Evolutionary conservation across 2,888 invertebrate genomes (phyloP).

Genomic region (Nemurella pictetii): DNA sequence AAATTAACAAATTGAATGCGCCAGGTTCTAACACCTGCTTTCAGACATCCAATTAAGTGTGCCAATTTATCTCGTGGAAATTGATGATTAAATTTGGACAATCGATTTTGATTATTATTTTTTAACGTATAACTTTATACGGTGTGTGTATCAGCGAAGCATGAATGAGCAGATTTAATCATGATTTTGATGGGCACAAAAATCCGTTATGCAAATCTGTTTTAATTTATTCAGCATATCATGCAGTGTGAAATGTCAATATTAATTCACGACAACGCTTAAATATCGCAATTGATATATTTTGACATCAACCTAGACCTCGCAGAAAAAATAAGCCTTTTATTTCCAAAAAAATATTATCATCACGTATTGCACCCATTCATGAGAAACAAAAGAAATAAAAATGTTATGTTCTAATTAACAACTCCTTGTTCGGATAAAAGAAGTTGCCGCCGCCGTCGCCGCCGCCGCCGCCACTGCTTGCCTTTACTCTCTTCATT

Average conservation of each 20-base stretch:
- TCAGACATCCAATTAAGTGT: neutral
- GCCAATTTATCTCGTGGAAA: neutral
- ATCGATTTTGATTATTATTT: neutral
- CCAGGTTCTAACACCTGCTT: neutral
- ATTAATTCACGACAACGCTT: neutral
- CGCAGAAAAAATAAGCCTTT: neutral
- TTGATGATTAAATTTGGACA: neutral
- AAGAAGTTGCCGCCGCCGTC: neutral
- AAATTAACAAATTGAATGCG: neutral
- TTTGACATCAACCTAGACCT: neutral
- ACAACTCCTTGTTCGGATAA: neutral
- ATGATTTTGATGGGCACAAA: neutral
- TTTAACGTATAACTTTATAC: neutral
- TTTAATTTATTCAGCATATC: neutral
- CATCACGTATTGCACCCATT: neutral
- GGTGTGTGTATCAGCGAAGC: neutral
- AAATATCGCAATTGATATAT: neutral
- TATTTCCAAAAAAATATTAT: neutral
- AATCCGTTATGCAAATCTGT: neutral
- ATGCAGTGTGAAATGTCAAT: neutral
- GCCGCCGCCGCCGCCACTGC: neutral
- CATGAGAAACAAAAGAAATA: neutral
- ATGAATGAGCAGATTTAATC: neutral
- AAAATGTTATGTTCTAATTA: slow-evolving; percentile 10
- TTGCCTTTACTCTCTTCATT: neutral